phyloP scores from a whole-genome alignment of 2,797 vertebrate genomes.

The Siniperca scherzeri region DNA sequence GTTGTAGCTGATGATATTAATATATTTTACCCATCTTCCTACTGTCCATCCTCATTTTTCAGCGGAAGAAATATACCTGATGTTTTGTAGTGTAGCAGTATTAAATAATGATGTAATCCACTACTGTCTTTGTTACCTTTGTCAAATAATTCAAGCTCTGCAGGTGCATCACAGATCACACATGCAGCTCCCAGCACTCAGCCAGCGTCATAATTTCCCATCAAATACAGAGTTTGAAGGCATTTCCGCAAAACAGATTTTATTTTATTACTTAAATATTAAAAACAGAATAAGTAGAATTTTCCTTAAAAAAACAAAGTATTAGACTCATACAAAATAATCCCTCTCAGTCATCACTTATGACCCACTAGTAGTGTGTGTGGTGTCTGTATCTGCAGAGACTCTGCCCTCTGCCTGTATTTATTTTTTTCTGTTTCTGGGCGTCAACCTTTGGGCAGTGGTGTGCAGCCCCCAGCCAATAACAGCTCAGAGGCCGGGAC shows the following conservation, averaged over 20 bases:
- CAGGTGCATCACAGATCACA: background rate
- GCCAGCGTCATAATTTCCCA: background rate
- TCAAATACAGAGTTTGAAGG: background rate
- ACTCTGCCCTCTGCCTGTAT: no score
- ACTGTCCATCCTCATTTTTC: constrained; percentile 1
- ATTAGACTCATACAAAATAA: no score
- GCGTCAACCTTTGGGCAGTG: no score
- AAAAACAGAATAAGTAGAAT: no score
- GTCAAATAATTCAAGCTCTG: background rate
- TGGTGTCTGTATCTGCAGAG: no score
- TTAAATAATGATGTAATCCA: background rate
- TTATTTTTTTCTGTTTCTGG: no score
- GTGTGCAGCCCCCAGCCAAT: no score
- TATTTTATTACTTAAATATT: background rate
- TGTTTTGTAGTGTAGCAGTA: background rate
- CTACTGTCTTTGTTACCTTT: background rate
- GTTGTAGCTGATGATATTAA: background rate
- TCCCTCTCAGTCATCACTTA: no score
- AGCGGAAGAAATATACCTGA: background rate
- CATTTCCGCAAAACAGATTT: background rate
- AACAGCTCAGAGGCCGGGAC: no score
- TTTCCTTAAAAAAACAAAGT: no score
- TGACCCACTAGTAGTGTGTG: no score
- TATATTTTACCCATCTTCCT: background rate
- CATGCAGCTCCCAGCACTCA: background rate